Evolutionary conservation across 2,888 invertebrate genomes (phyloP), one percentile per base, ranked within the genome.

Genomic region (Dolichopus griseipennis): DNA sequence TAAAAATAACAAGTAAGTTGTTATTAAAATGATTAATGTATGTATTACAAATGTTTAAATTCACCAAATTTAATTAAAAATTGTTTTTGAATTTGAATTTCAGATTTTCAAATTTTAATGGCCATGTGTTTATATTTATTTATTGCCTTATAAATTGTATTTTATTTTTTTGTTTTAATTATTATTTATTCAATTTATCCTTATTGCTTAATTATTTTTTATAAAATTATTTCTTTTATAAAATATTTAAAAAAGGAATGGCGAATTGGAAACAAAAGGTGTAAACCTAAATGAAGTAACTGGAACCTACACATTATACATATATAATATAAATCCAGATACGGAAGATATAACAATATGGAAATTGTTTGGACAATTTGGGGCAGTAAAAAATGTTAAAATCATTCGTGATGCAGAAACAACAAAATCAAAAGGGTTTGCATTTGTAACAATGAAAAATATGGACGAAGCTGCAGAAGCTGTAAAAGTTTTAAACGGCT

Each of bases 281-380:
- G 9, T 52, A 3, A 52, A 18, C 15, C 18, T 52, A 52, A 18
- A 12, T 52, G 52, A 52, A 18, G n/a, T 52, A 52, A 52, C 52
- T 52, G 52, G 52, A 18, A 18, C 52, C 2, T 15, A 52, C 15
- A 52, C 52, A 1, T 52, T 52, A 52, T 52, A 52, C 15, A 15
- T 52, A 12, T 52, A 52, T 52, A 52, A 52, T 52, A 18, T 52
- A 52, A 18, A 52, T n/a, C 52, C 52, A 18, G 18, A 52, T 18
- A 52, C 52, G 1, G 18, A 15, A 18, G 52, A 52, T 52, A 52
- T 3, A 15, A 15, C 52, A n/a, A 52, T 52, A 18, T 52, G 52
- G 52, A 52, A 52, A n/a, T 18, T 52, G n/a, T 52, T 52, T 52
- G 52, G 52, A 18, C 52, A 52, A 52, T 52, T 52, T 52, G 52